Base-by-base conservation (phyloP, 2,797 vertebrate species). In the Amniataba percoides region DNA sequence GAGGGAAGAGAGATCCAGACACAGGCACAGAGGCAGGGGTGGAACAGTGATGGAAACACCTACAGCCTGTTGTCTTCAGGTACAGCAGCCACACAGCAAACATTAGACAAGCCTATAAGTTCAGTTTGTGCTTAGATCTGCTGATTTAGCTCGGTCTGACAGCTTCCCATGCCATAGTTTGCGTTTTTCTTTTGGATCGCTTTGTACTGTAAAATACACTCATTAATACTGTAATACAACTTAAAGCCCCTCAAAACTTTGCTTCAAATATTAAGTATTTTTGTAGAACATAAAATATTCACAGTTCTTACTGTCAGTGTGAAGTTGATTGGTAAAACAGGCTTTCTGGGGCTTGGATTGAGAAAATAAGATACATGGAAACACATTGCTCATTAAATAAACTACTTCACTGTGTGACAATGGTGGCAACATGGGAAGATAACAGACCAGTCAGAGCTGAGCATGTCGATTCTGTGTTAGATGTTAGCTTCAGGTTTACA, bases 21-120 rank as follows among this genome's bases (percentile, higher is more conserved):
- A 67, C 1, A 61, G 14, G 36, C 15, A 65, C 40, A 48, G 16
- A 76, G 34, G 43, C 9, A 55, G 31, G 9, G 9, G 2, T 42
- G 14, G 9, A 39, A 46, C 19, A 46, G 43, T 34, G 42, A 74
- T 39, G 23, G 52, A 57, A 57, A 62, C 55, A 67, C 21, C 72
- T 60, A 40, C 15, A 43, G 49, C 65, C 70, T 56, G 25, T 23
- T 64, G 77, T 74, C 48, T 48, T 45, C 45, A 43, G 42, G 45
- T 36, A 59, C 58, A 63, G 21, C 61, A 56, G 65, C 53, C 39
- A 52, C 15, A 39, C 18, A 48, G 48, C 27, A 75, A 61, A 61
- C 56, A 61, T 56, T 18, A 49, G 51, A 63, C 34, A 82, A 58
- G 46, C 31, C 15, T 12, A 13, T 21, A 31, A n/a, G 31, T 55